Evolutionary conservation across 2,797 vertebrate genomes (phyloP).

Genomic region (Myotis daubentonii): DNA sequence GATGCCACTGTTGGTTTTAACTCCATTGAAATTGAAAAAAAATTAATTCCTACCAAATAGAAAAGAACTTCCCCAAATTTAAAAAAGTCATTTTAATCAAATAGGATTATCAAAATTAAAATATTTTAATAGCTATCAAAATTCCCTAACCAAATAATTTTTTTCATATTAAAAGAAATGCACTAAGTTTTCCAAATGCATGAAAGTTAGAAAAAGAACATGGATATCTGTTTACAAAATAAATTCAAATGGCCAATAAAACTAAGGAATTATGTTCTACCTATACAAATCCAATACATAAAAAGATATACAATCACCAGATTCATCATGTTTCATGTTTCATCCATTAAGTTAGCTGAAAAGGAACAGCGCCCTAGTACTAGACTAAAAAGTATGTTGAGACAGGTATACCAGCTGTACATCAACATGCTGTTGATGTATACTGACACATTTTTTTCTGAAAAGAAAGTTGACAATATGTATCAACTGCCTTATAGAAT

Average conservation of each 20-base stretch:
- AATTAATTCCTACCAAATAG: constrained; percentile 61
- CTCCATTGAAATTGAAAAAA: constrained; percentile 64
- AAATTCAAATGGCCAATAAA: neutral
- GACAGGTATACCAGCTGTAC: neutral
- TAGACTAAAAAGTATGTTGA: neutral
- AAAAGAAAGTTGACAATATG: neutral
- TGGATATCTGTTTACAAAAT: neutral
- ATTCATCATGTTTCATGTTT: neutral
- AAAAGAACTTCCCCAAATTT: neutral
- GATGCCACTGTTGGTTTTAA: constrained; percentile 38
- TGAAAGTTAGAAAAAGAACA: neutral
- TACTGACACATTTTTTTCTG: neutral
- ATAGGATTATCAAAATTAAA: constrained; percentile 15
- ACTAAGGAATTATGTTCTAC: neutral
- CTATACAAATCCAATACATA: neutral
- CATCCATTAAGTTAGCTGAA: neutral
- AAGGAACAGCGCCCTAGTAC: neutral
- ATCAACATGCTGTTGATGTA: neutral
- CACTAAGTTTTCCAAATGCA: neutral
- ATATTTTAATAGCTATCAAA: neutral
- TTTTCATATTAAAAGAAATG: constrained; percentile 11
- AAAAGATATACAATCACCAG: neutral
- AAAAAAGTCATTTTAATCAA: constrained; percentile 44
- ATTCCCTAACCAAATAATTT: neutral
- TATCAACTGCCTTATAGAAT: neutral